phyloP scores from a whole-genome alignment of 2,797 vertebrate species.

The Chelon labrosus region DNA sequence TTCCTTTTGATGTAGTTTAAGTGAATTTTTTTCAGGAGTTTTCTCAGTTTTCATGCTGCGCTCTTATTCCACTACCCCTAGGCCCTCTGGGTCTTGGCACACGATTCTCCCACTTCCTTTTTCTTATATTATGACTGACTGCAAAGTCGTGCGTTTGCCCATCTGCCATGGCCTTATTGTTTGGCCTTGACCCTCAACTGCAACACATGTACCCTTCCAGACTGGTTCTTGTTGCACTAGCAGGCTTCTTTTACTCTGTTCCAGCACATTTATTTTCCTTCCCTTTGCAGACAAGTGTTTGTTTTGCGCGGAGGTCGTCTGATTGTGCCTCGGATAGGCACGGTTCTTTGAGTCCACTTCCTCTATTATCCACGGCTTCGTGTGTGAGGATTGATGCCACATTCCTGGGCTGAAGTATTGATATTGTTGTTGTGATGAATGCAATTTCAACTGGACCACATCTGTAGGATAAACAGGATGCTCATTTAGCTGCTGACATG shows the following conservation, averaged over 20 bases:
- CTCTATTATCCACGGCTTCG: conserved; percentile 54
- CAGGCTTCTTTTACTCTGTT: conserved; percentile 40
- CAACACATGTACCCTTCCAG: conserved; percentile 33
- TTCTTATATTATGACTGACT: conserved; percentile 73
- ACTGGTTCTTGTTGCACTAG: conserved; percentile 48
- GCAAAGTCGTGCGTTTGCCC: conserved; percentile 64
- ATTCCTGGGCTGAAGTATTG: conserved; percentile 38
- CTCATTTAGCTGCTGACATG: conserved; percentile 20
- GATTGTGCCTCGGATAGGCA: conserved; percentile 46
- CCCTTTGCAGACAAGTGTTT: conserved; percentile 65
- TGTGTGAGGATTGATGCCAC: conserved; percentile 40
- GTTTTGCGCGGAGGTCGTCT: conserved; percentile 48
- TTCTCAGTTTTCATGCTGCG: conserved; percentile 41
- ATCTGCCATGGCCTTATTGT: conserved; percentile 57
- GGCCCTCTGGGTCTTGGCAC: conserved; percentile 44
- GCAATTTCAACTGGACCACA: conserved; percentile 51
- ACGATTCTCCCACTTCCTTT: conserved; percentile 52
- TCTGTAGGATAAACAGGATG: conserved; percentile 55
- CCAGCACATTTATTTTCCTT: conserved; percentile 60
- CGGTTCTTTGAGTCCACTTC: conserved; percentile 56
- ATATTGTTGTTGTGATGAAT: conserved; percentile 50
- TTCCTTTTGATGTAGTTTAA: conserved; percentile 59
- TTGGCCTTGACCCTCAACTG: conserved; percentile 38
- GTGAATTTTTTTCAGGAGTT: conserved; percentile 38
- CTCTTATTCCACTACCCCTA: conserved; percentile 49